Conservation (phyloP, 2,113 vertebrate genomes). For the Tragelaphus strepsiceros region DNA sequence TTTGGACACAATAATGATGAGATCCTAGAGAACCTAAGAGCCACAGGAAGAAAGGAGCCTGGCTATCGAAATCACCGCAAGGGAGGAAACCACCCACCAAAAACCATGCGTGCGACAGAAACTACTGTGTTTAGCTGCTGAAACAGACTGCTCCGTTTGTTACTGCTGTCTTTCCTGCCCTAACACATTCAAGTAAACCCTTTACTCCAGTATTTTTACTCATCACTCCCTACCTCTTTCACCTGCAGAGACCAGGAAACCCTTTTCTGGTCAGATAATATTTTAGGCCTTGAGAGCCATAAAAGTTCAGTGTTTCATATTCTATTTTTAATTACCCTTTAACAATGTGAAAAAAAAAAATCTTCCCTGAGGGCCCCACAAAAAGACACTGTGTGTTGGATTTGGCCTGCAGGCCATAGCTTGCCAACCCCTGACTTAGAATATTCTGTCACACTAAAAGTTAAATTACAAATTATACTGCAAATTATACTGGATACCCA, state of each 20-base stretch:
- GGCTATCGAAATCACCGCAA: rapidly evolving
- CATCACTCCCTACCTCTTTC: neutral
- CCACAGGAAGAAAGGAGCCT: neutral
- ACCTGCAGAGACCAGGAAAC: neutral
- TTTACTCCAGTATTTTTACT: neutral
- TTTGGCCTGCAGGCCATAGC: neutral
- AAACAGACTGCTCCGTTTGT: neutral
- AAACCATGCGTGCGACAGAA: rapidly evolving
- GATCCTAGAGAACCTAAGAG: neutral
- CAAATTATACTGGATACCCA: neutral
- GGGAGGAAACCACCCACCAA: neutral
- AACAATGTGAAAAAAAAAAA: neutral
- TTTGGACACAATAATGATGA: neutral
- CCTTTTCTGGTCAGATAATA: neutral
- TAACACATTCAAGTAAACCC: neutral
- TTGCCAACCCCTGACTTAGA: neutral
- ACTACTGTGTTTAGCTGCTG: too few relatives aligned
- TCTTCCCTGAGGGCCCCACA: neutral
- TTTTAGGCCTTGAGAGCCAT: neutral
- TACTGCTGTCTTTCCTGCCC: too few relatives aligned
- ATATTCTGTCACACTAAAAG: neutral
- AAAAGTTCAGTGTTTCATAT: neutral
- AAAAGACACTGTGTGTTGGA: neutral
- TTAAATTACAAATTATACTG: neutral
- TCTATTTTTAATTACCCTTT: neutral